Percentiles rank a stretch among this genome's conserved stretches.
Conservation (phyloP, 2,113 vertebrate genomes). For the Pteropus alecto region DNA sequence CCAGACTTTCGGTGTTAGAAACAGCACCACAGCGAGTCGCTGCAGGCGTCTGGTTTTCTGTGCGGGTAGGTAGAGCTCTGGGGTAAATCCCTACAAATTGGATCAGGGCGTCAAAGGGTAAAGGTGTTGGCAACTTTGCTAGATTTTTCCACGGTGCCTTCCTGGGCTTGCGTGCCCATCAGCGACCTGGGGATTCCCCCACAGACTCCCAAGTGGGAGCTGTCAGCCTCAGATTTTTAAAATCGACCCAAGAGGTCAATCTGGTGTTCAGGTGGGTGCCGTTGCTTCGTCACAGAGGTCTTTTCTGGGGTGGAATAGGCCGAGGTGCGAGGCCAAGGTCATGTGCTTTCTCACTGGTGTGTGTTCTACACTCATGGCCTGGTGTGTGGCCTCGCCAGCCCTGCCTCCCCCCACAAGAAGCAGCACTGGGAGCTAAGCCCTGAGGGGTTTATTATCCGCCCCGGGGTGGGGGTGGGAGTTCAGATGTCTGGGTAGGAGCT, state of each 20-base stretch:
- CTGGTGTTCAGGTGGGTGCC: background rate
- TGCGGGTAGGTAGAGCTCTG: background rate
- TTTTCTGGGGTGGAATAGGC: background rate
- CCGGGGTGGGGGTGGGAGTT: no score
- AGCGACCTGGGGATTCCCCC: fast-evolving
- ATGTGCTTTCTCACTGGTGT: background rate
- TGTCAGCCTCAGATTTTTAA: background rate
- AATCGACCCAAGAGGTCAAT: background rate
- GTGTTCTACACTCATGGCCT: background rate
- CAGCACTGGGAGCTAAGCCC: background rate
- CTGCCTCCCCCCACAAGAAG: background rate
- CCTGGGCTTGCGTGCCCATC: background rate
- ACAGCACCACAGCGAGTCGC: no score
- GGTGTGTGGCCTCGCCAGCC: fast-evolving
- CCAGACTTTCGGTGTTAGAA: background rate
- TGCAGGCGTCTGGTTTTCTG: background rate
- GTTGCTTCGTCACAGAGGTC: no score
- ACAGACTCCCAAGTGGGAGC: background rate
- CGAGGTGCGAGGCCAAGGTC: background rate
- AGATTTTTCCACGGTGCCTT: background rate
- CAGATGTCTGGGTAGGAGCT: background rate
- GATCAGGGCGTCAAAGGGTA: no score
- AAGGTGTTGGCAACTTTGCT: background rate
- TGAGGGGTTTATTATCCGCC: background rate
- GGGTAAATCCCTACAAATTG: background rate